A percentile compares a stretch with the other conserved stretches of the same genome.
These are phyloP conservation scores for Noctua janthina DNA, from an alignment of 2,888 invertebrate species.

Conservation along the genomic window DNA sequence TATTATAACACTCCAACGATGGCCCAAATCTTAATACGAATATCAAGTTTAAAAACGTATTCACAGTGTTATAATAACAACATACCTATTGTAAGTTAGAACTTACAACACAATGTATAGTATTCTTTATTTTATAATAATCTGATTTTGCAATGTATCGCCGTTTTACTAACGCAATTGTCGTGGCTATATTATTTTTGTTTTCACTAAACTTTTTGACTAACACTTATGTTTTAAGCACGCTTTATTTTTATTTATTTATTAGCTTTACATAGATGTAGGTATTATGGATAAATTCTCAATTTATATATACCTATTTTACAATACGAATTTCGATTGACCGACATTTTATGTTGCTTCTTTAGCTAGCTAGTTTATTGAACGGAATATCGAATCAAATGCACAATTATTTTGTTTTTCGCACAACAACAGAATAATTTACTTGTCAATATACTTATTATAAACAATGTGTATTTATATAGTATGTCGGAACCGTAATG, in stretches of 20 bases:
- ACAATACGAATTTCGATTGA: constrained; percentile 64
- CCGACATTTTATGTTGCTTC: constrained; percentile 70
- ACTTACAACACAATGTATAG: constrained; percentile 44
- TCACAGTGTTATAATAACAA: constrained; percentile 51
- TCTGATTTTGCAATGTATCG: constrained; percentile 52
- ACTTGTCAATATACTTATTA: constrained; percentile 37
- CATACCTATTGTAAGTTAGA: constrained; percentile 42
- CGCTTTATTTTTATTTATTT: constrained; percentile 68
- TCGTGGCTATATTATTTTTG: constrained; percentile 60
- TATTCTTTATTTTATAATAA: constrained; percentile 51
- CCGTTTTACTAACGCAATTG: constrained; percentile 66
- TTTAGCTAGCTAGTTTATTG: constrained; percentile 64
- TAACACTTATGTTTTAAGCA: constrained; percentile 70
- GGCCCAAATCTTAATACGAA: constrained; percentile 24
- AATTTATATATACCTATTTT: constrained; percentile 67
- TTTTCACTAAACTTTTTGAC: constrained; percentile 67
- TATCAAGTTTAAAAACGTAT: constrained; percentile 4
- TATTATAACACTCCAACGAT: constrained; percentile 44
- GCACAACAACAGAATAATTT: constrained; percentile 70
- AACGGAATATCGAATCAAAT: constrained; percentile 73
- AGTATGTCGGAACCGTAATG: constrained; percentile 35
- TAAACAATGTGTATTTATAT: constrained; percentile 45
- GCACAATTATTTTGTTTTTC: constrained; percentile 74
- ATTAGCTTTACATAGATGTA: constrained; percentile 67
- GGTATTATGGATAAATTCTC: constrained; percentile 66